These are phyloP conservation scores for Andrena flavipes DNA, from an alignment of 2,888 invertebrate genomes.

Conservation along the genomic window DNA sequence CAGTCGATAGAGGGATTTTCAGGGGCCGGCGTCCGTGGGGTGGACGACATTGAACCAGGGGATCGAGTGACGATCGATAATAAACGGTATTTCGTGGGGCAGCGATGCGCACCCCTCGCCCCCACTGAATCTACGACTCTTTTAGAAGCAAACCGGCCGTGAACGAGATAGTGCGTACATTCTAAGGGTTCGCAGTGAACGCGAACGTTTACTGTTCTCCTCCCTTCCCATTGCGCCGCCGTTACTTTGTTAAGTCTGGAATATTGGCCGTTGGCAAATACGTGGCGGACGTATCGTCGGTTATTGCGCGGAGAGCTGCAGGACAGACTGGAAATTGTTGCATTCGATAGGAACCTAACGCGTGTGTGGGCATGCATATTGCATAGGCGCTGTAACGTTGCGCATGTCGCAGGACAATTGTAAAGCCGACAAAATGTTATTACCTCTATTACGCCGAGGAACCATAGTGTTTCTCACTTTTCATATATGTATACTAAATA, in stretches of 20 bases:
- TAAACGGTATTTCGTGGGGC: slow-evolving; percentile 75
- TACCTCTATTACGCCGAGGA: too few species aligned
- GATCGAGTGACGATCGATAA: slow-evolving; percentile 77
- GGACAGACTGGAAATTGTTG: slow-evolving; percentile 9
- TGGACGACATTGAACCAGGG: slow-evolving; percentile 64
- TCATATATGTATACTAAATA: too few species aligned
- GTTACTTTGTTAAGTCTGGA: slow-evolving; percentile 62
- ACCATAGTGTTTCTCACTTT: too few species aligned
- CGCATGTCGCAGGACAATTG: not conserved
- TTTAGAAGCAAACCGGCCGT: slow-evolving; percentile 81
- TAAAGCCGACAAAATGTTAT: too few species aligned
- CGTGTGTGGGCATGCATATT: not conserved
- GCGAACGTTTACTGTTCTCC: slow-evolving; percentile 62
- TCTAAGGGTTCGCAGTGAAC: slow-evolving; percentile 68
- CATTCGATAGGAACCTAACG: not conserved
- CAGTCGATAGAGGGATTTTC: slow-evolving; percentile 48
- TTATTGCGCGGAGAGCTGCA: slow-evolving; percentile 31
- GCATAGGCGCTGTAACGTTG: not conserved
- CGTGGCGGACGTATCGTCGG: slow-evolving; percentile 52
- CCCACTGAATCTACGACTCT: slow-evolving; percentile 74
- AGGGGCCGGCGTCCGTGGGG: slow-evolving; percentile 46
- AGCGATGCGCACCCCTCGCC: slow-evolving; percentile 63
- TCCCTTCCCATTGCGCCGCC: slow-evolving; percentile 53
- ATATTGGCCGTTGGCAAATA: slow-evolving; percentile 61
- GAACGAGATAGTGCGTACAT: slow-evolving; percentile 78